Base-by-base conservation (phyloP, 1,140 invertebrate species). In the Diorhabda sublineata region DNA sequence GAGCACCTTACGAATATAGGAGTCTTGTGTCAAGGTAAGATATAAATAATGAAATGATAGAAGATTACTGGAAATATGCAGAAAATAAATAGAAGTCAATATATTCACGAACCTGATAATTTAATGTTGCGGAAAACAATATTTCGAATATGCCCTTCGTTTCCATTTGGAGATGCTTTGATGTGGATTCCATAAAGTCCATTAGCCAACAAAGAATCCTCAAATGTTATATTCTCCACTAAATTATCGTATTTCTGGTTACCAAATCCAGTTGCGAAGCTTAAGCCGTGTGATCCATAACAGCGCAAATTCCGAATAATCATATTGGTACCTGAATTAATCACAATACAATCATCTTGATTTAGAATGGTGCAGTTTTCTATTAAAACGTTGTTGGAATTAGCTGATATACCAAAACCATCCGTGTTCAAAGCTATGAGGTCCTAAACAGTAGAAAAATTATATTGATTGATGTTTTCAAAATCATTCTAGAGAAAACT, bases 281-380 rank as follows among this genome's bases (percentile, higher is more conserved):
- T 65, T 8, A 65, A 47, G 9, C 64, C 64, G 52, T 65, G 64
- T 5, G 42, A 42, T 45, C 64, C 64, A 42, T 7, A 5, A 26
- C 64, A 65, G 11, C 41, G 5, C 0, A 65, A 41, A n/a, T 65
- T 65, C 42, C 4, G 6, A 6, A 65, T 56, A n/a, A 11, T n/a
- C 64, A 65, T 65, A 7, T 65, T 56, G 5, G 45, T 57, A n/a
- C 64, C 64, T 8, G 41, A 5, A 45, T 56, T 52, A 4, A 65
- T 47, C 3, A 58, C 64, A 42, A 65, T 7, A 43, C 64, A 65
- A 11, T 65, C 64, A 9, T 65, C 64, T 65, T 65, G 64, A 41
- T 65, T 65, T 8, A 42, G 7, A 47, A 65, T 45, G 4, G 3
- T 26, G 0, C 45, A 56, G 64, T 65, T 56, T 56, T 56, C 45